Conservation (phyloP, 1,140 invertebrate genomes). For the Diploscapter pachys region DNA sequence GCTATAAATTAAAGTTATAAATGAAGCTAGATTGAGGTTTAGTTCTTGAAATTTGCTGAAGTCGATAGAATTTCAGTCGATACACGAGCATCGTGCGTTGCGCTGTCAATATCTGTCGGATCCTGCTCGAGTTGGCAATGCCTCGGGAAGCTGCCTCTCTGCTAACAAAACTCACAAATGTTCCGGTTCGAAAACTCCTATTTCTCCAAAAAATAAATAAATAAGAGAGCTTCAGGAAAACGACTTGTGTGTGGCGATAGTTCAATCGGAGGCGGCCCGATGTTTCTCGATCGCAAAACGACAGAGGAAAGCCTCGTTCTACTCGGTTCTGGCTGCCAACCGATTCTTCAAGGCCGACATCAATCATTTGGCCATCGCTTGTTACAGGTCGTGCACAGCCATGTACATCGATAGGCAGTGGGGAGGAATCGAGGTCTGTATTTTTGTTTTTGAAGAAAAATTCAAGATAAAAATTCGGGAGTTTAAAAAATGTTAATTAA, state of each 20-base stretch:
- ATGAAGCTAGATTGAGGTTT: not conserved
- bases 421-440: too few relatives aligned
- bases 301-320: slow-evolving; percentile 23
- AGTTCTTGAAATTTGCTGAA: not conserved
- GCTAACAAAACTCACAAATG: not conserved
- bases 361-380: too few relatives aligned
- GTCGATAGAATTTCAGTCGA: slow-evolving; percentile 2
- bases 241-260: slow-evolving; percentile 11
- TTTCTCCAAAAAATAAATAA: not conserved
- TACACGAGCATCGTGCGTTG: slow-evolving; percentile 9
- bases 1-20: not conserved
- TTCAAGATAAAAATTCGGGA: too few relatives aligned
- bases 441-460: too few relatives aligned
- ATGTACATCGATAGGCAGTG: too few relatives aligned
- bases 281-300: slow-evolving; percentile 20
- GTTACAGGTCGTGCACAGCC: too few relatives aligned
- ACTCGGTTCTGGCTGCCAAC: slow-evolving; percentile 32
- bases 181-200: not conserved
- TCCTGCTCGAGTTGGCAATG: slow-evolving; percentile 5
- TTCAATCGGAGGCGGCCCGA: slow-evolving; percentile 7
- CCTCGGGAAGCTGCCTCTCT: not conserved
- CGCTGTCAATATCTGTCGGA: slow-evolving; percentile 7
- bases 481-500: too few relatives aligned
- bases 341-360: slow-evolving; percentile 28
- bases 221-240: slow-evolving; percentile 20